Evolutionary conservation across 2,888 invertebrate genomes (phyloP), one percentile per base, ranked within the genome.

Genomic region (Folsomia manolachei): DNA sequence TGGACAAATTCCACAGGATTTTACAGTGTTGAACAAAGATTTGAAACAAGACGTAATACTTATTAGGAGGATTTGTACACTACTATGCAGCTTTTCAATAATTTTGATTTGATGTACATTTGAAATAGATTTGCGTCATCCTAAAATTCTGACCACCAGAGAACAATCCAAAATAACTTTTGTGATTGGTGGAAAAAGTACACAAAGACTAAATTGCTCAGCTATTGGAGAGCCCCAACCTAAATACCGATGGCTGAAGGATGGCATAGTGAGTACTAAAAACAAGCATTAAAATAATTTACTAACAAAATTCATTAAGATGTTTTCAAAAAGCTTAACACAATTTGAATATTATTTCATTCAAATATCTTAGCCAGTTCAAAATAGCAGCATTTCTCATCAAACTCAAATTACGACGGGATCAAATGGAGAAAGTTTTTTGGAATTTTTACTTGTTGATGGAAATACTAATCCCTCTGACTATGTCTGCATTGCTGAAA

Each of bases 391-490:
- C 14, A 14, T 39, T 14, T 39, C 39, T 14, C 7, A 39, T 4
- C 14, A 4, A 39, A 39, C 39, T 39, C 60, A 60, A 60, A 19
- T 60, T 27, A 64, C 1, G 19, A 19, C 63, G 1, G 70, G 71
- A 4, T 52, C 69, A 9, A 52, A 53, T 19, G 74, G 74, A 9
- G 71, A 74, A 26, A 68, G 71, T 11, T 62, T 71, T 27, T 23
- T 74, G 24, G 74, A 74, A 18, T 74, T 74, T 60, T 63, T 66
- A 64, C 2, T 19, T n/a, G 25, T 69, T 25, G 71, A 71, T 2
- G 25, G 52, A 19, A 70, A 63, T 27, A 39, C 27, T n/a, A 27
- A 14, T n/a, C 11, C 56, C 18, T 56, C 63, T 26, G 63, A 24
- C 11, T 70, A 51, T 26, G 24, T 4, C 1, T 70, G 70, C 24